Evolutionary conservation across 2,113 vertebrate genomes (phyloP).

Genomic region (Anhinga anhinga): DNA sequence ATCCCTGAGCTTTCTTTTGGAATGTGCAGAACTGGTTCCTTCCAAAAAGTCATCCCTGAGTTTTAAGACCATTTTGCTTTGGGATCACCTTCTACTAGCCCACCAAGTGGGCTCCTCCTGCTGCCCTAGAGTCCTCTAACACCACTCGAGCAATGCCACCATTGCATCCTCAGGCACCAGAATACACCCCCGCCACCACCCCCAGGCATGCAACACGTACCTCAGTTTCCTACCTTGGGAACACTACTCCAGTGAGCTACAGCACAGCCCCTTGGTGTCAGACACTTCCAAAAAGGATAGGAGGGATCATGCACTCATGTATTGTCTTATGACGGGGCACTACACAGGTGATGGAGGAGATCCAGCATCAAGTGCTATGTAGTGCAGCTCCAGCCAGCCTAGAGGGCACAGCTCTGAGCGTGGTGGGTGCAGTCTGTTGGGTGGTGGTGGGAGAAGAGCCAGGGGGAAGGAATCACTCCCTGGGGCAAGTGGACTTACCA

Average conservation of each 20-base stretch:
- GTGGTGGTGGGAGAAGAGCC: neutral
- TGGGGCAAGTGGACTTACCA: neutral
- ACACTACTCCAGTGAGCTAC: neutral
- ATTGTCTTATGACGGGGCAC: neutral
- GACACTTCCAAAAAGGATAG: neutral
- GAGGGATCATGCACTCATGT: no score
- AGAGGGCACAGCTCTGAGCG: neutral
- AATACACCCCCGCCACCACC: neutral
- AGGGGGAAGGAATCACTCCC: neutral
- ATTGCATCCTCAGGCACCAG: accelerated
- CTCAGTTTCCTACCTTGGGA: neutral
- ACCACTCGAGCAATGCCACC: neutral
- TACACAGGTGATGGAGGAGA: neutral
- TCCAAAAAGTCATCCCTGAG: neutral
- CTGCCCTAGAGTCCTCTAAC: neutral
- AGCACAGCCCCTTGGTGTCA: neutral
- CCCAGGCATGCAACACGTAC: no score
- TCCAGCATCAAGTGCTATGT: neutral
- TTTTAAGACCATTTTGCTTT: neutral
- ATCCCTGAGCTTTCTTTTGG: neutral
- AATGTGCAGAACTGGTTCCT: neutral
- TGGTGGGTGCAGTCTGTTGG: no score
- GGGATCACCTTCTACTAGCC: neutral
- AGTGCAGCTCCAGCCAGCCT: no score
- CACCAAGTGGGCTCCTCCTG: neutral